Percentiles rank a stretch among this genome's conserved stretches.
phyloP scores from a whole-genome alignment of 2,797 vertebrate species.

The Pseudomugil tenellus region DNA sequence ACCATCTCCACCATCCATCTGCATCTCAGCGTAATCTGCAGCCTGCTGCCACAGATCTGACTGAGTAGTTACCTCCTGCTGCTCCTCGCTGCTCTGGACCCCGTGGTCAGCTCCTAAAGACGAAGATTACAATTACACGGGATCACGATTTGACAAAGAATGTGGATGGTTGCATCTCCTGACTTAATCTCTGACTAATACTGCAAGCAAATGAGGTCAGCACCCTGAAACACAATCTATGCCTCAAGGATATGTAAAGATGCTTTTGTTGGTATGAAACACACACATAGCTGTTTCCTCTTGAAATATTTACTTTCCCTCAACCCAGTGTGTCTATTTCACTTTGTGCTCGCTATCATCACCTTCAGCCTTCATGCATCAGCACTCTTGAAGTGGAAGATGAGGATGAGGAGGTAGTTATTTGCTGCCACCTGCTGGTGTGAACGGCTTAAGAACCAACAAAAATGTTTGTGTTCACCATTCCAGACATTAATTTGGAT shows the following conservation, averaged over 20 bases:
- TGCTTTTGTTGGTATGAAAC: constrained; percentile 10
- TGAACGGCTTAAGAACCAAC: not conserved
- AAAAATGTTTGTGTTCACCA: not conserved
- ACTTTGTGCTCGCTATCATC: not conserved
- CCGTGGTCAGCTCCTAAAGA: constrained; percentile 25
- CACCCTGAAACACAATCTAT: constrained; percentile 12
- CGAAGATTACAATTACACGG: constrained; percentile 43
- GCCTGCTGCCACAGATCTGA: constrained; percentile 47
- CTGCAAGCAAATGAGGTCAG: constrained; percentile 51
- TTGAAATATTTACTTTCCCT: constrained; percentile 13
- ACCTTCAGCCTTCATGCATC: not conserved
- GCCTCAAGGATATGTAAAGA: constrained; percentile 9
- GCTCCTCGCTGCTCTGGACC: constrained; percentile 29
- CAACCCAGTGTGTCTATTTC: not conserved
- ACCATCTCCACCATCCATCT: constrained; percentile 55
- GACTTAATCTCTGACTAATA: constrained; percentile 44
- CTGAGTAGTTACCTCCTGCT: constrained; percentile 30
- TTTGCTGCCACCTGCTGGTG: constrained; percentile 77
- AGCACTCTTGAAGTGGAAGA: not conserved
- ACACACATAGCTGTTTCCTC: not conserved
- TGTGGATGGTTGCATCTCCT: constrained; percentile 26
- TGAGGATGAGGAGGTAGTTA: constrained; percentile 5
- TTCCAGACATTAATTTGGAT: not conserved
- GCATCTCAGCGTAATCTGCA: constrained; percentile 59
- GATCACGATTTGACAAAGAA: constrained; percentile 26